These are phyloP conservation scores for Atopsyche davidsoni DNA, from an alignment of 1,140 invertebrate genomes.

Conservation along the genomic window DNA sequence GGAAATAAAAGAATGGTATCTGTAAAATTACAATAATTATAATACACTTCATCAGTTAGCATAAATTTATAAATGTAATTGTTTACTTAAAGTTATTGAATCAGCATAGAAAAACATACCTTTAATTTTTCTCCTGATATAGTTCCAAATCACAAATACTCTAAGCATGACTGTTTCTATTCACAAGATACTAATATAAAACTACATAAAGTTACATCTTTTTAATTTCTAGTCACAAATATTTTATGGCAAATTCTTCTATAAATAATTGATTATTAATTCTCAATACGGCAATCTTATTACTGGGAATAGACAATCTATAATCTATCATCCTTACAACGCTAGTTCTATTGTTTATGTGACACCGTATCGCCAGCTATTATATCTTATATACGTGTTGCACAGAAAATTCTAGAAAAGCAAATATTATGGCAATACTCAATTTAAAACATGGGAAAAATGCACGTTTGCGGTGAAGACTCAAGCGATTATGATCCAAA, in stretches of 20 bases:
- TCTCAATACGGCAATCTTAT: constrained; percentile 10
- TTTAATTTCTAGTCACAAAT: constrained; percentile 24
- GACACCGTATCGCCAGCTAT: too few relatives aligned
- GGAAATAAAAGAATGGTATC: constrained; percentile 6
- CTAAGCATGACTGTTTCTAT: constrained; percentile 23
- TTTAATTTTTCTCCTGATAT: constrained; percentile 12
- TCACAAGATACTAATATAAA: constrained; percentile 22
- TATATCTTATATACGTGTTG: too few relatives aligned
- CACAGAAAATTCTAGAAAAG: too few relatives aligned
- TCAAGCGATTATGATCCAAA: too few relatives aligned
- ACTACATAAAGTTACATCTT: constrained; percentile 22
- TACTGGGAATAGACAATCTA: neutral
- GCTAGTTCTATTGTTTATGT: constrained; percentile 3
- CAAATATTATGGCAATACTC: too few relatives aligned
- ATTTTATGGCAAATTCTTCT: constrained; percentile 23
- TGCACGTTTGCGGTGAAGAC: too few relatives aligned
- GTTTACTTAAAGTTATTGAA: constrained; percentile 17
- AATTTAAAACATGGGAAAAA: neutral
- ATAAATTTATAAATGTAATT: constrained; percentile 15
- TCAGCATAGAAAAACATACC: constrained; percentile 22
- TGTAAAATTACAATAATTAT: constrained; percentile 26
- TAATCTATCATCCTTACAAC: neutral
- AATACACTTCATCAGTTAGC: constrained; percentile 19
- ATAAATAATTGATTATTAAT: constrained; percentile 20
- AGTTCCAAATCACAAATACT: constrained; percentile 21